These are phyloP conservation scores for Lydus trimaculatus DNA, from an alignment of 2,888 invertebrate species.

Conservation along the genomic window DNA sequence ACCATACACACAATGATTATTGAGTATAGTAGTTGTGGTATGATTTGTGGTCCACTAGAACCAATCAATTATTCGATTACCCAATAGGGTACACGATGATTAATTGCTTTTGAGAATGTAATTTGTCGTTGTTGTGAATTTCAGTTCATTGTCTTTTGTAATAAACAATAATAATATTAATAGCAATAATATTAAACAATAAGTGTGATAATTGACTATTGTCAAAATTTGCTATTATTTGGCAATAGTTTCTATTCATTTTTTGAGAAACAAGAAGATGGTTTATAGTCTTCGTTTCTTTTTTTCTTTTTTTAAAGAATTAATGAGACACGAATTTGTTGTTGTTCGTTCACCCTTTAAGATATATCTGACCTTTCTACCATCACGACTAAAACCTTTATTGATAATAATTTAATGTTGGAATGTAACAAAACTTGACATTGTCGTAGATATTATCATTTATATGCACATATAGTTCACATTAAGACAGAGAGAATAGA, in stretches of 20 bases:
- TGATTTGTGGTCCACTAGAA: conserved; percentile 18
- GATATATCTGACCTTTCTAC: conserved; percentile 3
- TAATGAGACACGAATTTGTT: conserved; percentile 7
- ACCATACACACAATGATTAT: background rate
- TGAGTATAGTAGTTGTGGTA: conserved; percentile 1
- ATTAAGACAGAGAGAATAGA: background rate
- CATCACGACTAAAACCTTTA: conserved; percentile 9
- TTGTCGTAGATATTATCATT: conserved; percentile 3
- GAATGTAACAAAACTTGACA: conserved; percentile 4
- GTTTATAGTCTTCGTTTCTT: background rate
- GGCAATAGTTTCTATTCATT: background rate
- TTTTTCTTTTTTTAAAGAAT: background rate
- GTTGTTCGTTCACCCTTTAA: conserved; percentile 8
- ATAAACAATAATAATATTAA: background rate
- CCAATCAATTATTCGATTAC: conserved; percentile 23
- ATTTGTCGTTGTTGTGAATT: conserved; percentile 4
- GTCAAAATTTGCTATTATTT: background rate
- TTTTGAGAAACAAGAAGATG: too few species aligned
- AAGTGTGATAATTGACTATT: background rate
- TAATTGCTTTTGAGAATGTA: conserved; percentile 14
- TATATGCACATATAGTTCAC: conserved; percentile 4
- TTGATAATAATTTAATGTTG: conserved; percentile 9
- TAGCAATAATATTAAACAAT: background rate
- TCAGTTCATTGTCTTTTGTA: background rate
- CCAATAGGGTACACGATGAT: conserved; percentile 14